Percentiles rank a stretch among this genome's conserved stretches.
Evolutionary conservation across 1,140 invertebrate genomes (phyloP).

Genomic region (Trichoplusia ni): DNA sequence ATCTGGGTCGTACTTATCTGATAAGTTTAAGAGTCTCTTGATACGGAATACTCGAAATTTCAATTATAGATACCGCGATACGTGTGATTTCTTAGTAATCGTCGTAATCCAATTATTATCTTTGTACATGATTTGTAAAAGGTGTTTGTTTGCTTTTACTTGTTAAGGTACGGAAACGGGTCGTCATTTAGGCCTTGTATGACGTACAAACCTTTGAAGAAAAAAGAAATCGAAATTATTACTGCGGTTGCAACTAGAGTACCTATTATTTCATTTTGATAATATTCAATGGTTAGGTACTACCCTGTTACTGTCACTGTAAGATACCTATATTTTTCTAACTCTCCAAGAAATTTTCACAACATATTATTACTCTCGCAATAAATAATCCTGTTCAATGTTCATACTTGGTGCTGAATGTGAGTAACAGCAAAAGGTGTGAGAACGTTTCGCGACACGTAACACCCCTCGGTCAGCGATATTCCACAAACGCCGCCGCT

Average conservation of each 20-base stretch:
- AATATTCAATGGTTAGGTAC: too few relatives aligned
- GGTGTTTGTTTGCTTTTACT: background rate
- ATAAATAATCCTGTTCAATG: too few relatives aligned
- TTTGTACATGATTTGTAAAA: background rate
- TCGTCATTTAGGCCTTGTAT: too few relatives aligned
- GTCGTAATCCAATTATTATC: conserved; percentile 8
- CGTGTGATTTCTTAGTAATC: conserved; percentile 19
- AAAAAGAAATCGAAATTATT: too few relatives aligned
- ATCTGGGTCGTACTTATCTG: conserved; percentile 24
- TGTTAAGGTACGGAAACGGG: too few relatives aligned
- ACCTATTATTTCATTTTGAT: too few relatives aligned
- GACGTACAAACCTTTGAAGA: too few relatives aligned
- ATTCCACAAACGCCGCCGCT: conserved; percentile 11
- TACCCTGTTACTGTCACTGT: too few relatives aligned
- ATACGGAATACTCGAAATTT: conserved; percentile 24
- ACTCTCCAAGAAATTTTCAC: too few relatives aligned
- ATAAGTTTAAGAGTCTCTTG: conserved; percentile 16
- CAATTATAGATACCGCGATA: conserved; percentile 27
- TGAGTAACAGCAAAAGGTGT: conserved; percentile 14
- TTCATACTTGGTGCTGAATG: background rate
- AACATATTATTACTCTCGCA: too few relatives aligned
- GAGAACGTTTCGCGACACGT: conserved; percentile 16
- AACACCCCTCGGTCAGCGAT: conserved; percentile 13
- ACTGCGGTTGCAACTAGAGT: too few relatives aligned
- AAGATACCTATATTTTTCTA: too few relatives aligned